A percentile compares a stretch with the other conserved stretches of the same genome.
These are phyloP conservation scores for Ianthella basta DNA, from an alignment of 37 sponge, comb jelly and placozoan genomes.

Conservation along the genomic window DNA sequence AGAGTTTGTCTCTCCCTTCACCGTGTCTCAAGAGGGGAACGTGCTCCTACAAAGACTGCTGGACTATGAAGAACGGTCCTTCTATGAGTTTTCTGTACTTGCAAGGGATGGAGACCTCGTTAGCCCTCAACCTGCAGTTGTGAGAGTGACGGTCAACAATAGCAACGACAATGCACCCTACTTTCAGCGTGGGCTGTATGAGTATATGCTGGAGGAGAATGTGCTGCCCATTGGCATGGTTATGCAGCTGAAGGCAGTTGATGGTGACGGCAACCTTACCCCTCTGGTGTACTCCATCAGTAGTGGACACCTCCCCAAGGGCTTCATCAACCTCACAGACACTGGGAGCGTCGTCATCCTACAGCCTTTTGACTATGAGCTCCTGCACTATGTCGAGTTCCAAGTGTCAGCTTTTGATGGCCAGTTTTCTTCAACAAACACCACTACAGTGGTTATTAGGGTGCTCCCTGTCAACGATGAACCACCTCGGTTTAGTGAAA, in stretches of 20 bases:
- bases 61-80: conserved; percentile 44
- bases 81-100: conserved; percentile 49
- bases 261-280: conserved; percentile 30
- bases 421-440: conserved; percentile 9
- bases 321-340: conserved; percentile 28
- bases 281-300: conserved; percentile 30
- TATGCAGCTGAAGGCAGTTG: conserved; percentile 21
- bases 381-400: not conserved
- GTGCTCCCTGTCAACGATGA: conserved; percentile 60
- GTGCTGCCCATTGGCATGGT: conserved; percentile 27
- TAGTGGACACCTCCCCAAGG: not conserved
- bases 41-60: conserved; percentile 29
- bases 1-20: not conserved
- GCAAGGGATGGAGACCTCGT: conserved; percentile 40
- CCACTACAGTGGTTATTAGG: conserved; percentile 34
- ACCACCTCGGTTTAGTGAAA: conserved; percentile 47
- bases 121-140: conserved; percentile 32
- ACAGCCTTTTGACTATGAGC: conserved; percentile 50
- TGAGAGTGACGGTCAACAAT: conserved; percentile 44
- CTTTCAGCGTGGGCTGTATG: conserved; percentile 6
- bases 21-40: conserved; percentile 18
- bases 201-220: conserved; percentile 43
- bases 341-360: conserved; percentile 45
- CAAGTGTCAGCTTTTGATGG: conserved; percentile 62
- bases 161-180: conserved; percentile 45